These are phyloP conservation scores for Orthosia incerta DNA, from an alignment of 2,888 invertebrate genomes.

Conservation along the genomic window DNA sequence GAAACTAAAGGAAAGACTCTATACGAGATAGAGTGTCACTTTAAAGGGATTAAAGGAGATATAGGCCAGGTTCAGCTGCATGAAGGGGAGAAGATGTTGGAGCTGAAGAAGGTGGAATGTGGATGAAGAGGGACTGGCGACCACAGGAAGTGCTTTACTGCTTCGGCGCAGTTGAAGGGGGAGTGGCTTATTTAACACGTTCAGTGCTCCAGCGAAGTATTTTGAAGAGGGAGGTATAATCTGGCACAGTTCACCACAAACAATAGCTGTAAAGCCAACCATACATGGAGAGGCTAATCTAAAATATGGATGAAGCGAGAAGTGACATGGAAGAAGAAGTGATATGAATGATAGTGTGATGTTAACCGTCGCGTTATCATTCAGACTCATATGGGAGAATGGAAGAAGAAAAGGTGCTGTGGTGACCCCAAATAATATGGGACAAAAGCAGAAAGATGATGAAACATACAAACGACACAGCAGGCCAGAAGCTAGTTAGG, in stretches of 20 bases:
- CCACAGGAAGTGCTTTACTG: slow-evolving; percentile 78
- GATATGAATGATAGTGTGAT: neutral
- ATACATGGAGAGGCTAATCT: slow-evolving; percentile 4
- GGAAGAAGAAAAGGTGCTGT: neutral
- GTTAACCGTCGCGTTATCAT: too few relatives aligned
- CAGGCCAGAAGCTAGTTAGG: neutral
- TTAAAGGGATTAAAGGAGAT: slow-evolving; percentile 78
- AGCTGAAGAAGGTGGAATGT: slow-evolving; percentile 82
- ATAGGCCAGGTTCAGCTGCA: slow-evolving; percentile 53
- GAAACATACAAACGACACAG: neutral
- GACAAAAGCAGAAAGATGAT: neutral
- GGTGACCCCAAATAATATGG: neutral
- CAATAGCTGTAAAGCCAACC: neutral
- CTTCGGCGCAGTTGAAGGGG: slow-evolving; percentile 63
- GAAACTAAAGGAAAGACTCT: slow-evolving; percentile 93
- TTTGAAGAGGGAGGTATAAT: neutral
- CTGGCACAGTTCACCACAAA: neutral
- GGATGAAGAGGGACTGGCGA: slow-evolving; percentile 74
- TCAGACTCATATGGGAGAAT: too few relatives aligned
- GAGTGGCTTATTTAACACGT: slow-evolving; percentile 52
- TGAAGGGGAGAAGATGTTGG: slow-evolving; percentile 84
- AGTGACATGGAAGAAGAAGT: neutral
- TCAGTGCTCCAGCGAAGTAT: slow-evolving; percentile 37
- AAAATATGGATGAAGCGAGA: neutral
- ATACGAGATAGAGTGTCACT: slow-evolving; percentile 92